Conservation (phyloP, 2,888 invertebrate genomes). For the Sphecodes monilicornis region DNA sequence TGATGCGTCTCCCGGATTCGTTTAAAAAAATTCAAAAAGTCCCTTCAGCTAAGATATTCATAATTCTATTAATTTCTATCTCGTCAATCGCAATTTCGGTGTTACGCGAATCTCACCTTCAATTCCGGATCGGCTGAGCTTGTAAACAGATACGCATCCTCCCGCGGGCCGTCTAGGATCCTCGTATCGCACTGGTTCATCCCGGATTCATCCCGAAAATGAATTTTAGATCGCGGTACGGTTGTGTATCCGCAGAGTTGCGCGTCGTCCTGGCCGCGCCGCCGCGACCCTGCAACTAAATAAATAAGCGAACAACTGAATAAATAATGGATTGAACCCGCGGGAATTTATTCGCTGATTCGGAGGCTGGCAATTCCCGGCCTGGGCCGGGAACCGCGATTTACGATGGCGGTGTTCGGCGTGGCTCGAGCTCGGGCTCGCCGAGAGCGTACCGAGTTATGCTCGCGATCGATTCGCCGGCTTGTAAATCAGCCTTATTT, state of each 20-base stretch:
- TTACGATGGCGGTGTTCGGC: slow-evolving; percentile 31
- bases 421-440: neutral
- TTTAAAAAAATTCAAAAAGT: neutral
- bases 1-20: neutral
- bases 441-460: neutral
- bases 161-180: slow-evolving; percentile 19
- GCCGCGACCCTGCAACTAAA: slow-evolving; percentile 45
- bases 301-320: slow-evolving; percentile 64
- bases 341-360: slow-evolving; percentile 58
- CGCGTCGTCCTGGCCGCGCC: slow-evolving; percentile 12
- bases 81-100: neutral
- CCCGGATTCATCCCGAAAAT: slow-evolving; percentile 66
- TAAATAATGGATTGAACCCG: slow-evolving; percentile 44
- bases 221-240: slow-evolving; percentile 66
- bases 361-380: slow-evolving; percentile 40
- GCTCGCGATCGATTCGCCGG: slow-evolving; percentile 38
- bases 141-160: slow-evolving; percentile 22
- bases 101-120: neutral
- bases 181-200: slow-evolving; percentile 44
- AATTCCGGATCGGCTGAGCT: slow-evolving; percentile 7
- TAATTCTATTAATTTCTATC: neutral
- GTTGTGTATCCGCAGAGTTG: slow-evolving; percentile 58
- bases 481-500: slow-evolving; percentile 46
- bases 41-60: neutral
- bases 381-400: slow-evolving; percentile 37